Evolutionary conservation across 2,797 vertebrate genomes (phyloP).

Genomic region (Sus cebifrons): DNA sequence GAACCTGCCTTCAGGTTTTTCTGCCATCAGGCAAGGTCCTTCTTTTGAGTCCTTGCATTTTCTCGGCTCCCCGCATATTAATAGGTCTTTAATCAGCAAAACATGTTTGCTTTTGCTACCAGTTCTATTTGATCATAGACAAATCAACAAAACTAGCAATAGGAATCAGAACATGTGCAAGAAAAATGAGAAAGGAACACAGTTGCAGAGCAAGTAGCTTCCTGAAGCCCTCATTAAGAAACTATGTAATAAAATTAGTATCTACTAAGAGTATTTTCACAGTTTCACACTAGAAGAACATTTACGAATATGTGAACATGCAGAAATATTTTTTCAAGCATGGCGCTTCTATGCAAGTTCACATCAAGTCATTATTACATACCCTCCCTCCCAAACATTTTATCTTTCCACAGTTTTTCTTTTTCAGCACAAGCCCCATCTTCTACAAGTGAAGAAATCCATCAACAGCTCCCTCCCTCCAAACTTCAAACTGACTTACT

Average conservation of each 20-base stretch:
- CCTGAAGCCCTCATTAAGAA: background rate
- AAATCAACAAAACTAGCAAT: conserved; percentile 39
- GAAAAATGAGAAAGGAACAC: conserved; percentile 20
- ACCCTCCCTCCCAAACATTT: background rate
- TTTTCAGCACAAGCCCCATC: background rate
- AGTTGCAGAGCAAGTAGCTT: background rate
- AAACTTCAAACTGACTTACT: conserved; percentile 63
- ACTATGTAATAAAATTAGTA: background rate
- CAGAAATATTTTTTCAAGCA: background rate
- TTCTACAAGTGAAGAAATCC: background rate
- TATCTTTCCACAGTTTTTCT: background rate
- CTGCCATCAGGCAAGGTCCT: too few species aligned
- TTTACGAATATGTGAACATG: background rate
- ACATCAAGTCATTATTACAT: background rate
- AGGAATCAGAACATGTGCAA: background rate
- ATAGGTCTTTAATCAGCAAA: conserved; percentile 15
- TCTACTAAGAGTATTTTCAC: background rate
- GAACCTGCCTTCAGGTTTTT: too few species aligned
- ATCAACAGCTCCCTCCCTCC: background rate
- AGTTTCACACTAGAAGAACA: background rate
- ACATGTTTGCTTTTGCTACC: background rate
- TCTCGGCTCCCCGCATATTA: background rate
- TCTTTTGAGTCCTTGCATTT: too few species aligned
- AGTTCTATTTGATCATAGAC: background rate
- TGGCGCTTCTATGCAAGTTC: background rate